A percentile compares a stretch with the other conserved stretches of the same genome.
phyloP scores from a whole-genome alignment of 2,113 vertebrate genomes.

The Lycocorax pyrrhopterus region DNA sequence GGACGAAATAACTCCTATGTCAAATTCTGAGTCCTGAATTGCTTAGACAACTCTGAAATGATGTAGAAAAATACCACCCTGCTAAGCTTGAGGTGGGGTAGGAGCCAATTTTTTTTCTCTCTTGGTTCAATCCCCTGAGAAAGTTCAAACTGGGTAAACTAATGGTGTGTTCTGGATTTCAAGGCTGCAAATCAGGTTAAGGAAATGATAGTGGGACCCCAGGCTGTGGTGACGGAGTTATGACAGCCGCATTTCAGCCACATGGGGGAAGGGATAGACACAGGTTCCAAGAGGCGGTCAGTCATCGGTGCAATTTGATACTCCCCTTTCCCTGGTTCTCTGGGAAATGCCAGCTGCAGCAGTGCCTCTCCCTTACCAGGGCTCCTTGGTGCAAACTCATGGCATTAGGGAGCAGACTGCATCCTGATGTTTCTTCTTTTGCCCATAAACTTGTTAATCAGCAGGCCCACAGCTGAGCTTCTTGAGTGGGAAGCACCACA shows the following conservation, averaged over 20 bases:
- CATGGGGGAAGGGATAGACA: not conserved
- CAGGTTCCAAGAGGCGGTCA: not conserved
- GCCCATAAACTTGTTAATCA: not conserved
- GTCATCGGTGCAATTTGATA: fast-evolving
- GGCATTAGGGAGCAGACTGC: not conserved
- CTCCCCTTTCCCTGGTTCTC: not conserved
- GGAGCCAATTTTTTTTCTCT: not conserved
- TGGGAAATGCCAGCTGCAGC: not conserved
- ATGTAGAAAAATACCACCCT: not conserved
- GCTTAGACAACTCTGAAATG: not conserved
- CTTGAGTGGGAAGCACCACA: not conserved
- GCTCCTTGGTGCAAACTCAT: not conserved
- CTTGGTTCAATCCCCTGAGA: not conserved
- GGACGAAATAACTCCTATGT: not conserved
- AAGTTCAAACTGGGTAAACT: not conserved
- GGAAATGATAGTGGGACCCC: not conserved
- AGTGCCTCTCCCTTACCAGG: not conserved
- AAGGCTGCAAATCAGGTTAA: not conserved
- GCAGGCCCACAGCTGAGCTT: not conserved
- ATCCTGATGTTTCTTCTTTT: not conserved
- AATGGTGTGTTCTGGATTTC: not conserved
- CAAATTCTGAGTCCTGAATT: not conserved
- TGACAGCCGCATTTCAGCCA: not conserved
- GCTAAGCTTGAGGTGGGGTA: not conserved
- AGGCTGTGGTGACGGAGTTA: not conserved